These are phyloP conservation scores for Diabrotica balteata DNA, from an alignment of 2,888 invertebrate genomes.

Conservation along the genomic window DNA sequence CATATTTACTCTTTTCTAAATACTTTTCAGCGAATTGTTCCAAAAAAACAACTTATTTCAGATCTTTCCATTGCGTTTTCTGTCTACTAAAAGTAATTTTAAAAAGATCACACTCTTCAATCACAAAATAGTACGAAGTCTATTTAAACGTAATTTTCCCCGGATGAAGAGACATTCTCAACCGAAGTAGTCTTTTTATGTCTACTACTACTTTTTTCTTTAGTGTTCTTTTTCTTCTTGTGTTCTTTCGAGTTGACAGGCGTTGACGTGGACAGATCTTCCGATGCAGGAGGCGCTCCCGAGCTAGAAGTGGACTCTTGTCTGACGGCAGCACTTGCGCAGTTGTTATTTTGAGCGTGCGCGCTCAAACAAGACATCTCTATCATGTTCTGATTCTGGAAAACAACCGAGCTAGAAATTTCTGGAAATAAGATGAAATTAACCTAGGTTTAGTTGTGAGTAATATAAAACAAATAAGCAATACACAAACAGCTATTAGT, in stretches of 20 bases:
- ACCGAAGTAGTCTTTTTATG: conserved; percentile 32
- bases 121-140: conserved; percentile 20
- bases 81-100: not conserved
- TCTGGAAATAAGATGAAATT: conserved; percentile 61
- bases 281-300: conserved; percentile 21
- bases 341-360: conserved; percentile 72
- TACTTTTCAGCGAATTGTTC: too few relatives aligned
- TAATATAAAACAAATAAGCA: conserved; percentile 48
- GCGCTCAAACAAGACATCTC: conserved; percentile 73
- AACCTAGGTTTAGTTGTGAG: conserved; percentile 61
- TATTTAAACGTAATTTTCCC: conserved; percentile 45
- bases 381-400: conserved; percentile 66
- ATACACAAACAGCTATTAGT: conserved; percentile 51
- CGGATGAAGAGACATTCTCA: conserved; percentile 35
- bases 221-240: conserved; percentile 37
- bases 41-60: too few relatives aligned
- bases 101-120: conserved; percentile 23
- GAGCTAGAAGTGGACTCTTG: conserved; percentile 32
- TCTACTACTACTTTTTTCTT: conserved; percentile 36
- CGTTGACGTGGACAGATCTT: conserved; percentile 18
- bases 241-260: conserved; percentile 38
- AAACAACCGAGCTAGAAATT: conserved; percentile 62
- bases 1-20: too few relatives aligned
- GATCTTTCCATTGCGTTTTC: too few relatives aligned
- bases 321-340: conserved; percentile 40